Evolutionary conservation across 1,140 invertebrate genomes (phyloP).

Genomic region (Drosophila kanapiae): DNA sequence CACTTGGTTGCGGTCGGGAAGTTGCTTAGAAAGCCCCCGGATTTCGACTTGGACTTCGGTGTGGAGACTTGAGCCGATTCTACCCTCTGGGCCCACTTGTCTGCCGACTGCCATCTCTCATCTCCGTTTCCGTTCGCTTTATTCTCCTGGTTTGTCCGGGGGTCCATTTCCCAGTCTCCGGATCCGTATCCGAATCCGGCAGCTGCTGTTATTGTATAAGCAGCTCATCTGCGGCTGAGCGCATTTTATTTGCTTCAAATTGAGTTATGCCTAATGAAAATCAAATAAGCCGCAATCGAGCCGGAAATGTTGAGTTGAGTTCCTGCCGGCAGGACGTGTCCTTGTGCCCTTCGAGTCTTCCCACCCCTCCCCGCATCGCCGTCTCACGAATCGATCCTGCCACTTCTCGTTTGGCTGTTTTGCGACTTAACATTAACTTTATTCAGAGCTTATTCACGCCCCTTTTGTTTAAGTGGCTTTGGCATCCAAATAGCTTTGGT

Average conservation of each 20-base stretch:
- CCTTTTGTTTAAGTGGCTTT: conserved; percentile 30
- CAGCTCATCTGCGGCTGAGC: conserved; percentile 82
- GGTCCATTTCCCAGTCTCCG: conserved; percentile 9
- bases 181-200: conserved; percentile 31
- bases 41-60: conserved; percentile 24
- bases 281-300: conserved; percentile 83
- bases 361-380: background rate
- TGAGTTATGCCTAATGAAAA: conserved; percentile 84
- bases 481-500: conserved; percentile 25
- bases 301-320: conserved; percentile 66
- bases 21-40: conserved; percentile 40
- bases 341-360: conserved; percentile 11
- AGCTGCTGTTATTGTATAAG: conserved; percentile 70
- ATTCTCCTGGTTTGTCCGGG: conserved; percentile 51
- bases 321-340: conserved; percentile 24
- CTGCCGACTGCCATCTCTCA: conserved; percentile 32
- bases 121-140: conserved; percentile 72
- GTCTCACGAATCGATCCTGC: conserved; percentile 12
- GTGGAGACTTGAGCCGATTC: conserved; percentile 5
- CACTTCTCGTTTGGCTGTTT: conserved; percentile 35
- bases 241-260: conserved; percentile 83
- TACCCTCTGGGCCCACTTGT: conserved; percentile 38
- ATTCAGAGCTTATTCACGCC: conserved; percentile 55
- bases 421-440: conserved; percentile 41
- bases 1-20: conserved; percentile 66